Base-by-base conservation (phyloP, 2,888 invertebrate species). In the Nysson spinosus region DNA sequence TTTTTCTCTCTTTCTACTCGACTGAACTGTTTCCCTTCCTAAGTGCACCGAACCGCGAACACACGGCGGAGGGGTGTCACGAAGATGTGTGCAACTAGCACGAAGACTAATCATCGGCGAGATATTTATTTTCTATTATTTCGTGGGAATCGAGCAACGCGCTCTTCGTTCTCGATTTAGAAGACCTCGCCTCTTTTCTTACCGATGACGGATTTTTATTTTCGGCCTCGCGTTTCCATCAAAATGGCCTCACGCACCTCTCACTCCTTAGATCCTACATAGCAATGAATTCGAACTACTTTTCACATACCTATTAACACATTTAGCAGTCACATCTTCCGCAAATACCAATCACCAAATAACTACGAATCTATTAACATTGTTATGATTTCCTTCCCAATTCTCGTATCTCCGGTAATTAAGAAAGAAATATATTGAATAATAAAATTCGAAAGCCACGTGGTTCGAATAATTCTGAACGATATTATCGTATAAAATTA, bases 111-210 rank as follows among this genome's bases (percentile, higher is more conserved):
- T 82, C 76, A 79, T 79, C 77, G 69, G 64, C 60, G 51, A 74
- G 77, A 82, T 82, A 82, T 81, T 82, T 83, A 81, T 80, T 84
- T 81, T 75, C 75, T 76, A 83, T 81, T 79, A 78, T 79, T 82
- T 76, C 77, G 73, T 80, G 80, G 77, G 82, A 84, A 83, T 75
- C 64, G 52, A 52, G 54, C 70, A 77, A 70, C 71, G 69, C 67
- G 81, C 57, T 19, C 57, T 26, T 55, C 50, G 57, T 68, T 73
- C 65, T 61, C 61, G 72, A 72, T 66, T 69, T 64, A 62, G 65
- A 50, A 42, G 65, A 61, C 63, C 57, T 28, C 49, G 3, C 1
- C 22, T 46, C 47, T 30, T 60, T 57, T 54, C 47, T 32, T 52
- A 19, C 49, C 69, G 64, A 69, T 75, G 77, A 77, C 74, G 73